Conservation (phyloP, 1,140 invertebrate genomes). For the Adoxophyes honmai region DNA sequence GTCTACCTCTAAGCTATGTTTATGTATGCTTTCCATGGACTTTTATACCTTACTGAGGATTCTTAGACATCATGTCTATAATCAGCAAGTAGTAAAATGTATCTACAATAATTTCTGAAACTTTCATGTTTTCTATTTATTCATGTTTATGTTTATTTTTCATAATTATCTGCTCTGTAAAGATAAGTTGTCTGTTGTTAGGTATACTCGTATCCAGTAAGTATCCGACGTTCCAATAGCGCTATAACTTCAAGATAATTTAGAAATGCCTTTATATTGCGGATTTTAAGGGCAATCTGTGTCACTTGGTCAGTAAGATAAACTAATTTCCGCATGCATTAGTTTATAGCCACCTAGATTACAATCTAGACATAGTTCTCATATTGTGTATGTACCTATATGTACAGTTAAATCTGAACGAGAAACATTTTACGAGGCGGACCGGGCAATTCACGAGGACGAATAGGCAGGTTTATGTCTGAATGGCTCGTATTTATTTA, state of each 20-base stretch:
- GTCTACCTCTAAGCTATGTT: background rate
- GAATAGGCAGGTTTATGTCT: constrained; percentile 30
- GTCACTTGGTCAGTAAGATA: background rate
- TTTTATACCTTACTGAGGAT: background rate
- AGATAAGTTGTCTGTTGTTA: too few species aligned
- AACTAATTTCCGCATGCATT: background rate
- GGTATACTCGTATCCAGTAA: too few species aligned
- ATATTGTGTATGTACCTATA: background rate
- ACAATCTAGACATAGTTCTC: background rate
- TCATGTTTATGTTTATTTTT: too few species aligned
- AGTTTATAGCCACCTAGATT: background rate
- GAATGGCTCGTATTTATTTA: constrained; percentile 34
- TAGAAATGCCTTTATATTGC: too few species aligned
- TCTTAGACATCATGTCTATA: background rate
- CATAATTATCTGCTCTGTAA: too few species aligned
- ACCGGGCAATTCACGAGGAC: constrained; percentile 17
- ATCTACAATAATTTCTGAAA: too few species aligned
- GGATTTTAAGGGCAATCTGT: background rate
- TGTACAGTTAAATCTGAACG: constrained; percentile 11
- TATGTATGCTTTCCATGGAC: too few species aligned
- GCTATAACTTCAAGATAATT: too few species aligned
- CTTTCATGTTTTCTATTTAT: too few species aligned
- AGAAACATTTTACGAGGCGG: constrained; percentile 1
- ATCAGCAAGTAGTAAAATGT: too few species aligned
- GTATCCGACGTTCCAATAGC: too few species aligned